Conservation (phyloP, 2,113 vertebrate species). For the Otocyon megalotis region DNA sequence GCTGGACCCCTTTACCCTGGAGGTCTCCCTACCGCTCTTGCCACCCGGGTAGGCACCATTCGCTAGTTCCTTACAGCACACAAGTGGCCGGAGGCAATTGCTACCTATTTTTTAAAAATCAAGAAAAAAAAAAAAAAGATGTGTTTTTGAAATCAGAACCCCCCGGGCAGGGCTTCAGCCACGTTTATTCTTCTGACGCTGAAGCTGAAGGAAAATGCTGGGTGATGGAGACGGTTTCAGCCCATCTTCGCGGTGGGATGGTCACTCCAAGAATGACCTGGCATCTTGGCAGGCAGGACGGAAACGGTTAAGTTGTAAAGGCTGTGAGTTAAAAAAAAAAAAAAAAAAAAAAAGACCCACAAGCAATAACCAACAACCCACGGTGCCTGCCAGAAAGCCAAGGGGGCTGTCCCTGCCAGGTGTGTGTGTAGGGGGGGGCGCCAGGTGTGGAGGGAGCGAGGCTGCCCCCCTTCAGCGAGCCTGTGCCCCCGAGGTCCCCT, state of each 20-base stretch:
- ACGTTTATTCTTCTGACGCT: not conserved
- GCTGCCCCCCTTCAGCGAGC: not conserved
- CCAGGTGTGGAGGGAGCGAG: not conserved
- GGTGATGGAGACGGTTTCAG: not conserved
- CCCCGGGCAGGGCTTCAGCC: not conserved
- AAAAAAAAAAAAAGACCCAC: too few species aligned
- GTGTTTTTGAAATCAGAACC: constrained; percentile 30
- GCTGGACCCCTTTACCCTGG: constrained; percentile 40
- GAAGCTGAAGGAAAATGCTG: not conserved
- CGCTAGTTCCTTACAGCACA: not conserved
- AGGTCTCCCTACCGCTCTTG: constrained; percentile 8
- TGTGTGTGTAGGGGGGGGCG: not conserved
- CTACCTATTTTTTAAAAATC: not conserved
- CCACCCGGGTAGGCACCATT: constrained; percentile 27
- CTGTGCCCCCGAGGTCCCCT: constrained; percentile 84
- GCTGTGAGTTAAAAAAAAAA: constrained; percentile 15
- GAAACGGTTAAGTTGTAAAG: constrained; percentile 67
- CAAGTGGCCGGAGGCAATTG: not conserved
- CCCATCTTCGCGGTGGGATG: rapidly evolving
- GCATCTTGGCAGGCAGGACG: not conserved
- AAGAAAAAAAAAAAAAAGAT: not conserved
- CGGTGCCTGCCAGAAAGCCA: not conserved
- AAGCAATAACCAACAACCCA: too few species aligned
- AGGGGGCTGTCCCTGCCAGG: constrained; percentile 56
- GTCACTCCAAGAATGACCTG: not conserved